phyloP scores from a whole-genome alignment of 2,888 invertebrate species.

The Gymnosoma rotundatum region DNA sequence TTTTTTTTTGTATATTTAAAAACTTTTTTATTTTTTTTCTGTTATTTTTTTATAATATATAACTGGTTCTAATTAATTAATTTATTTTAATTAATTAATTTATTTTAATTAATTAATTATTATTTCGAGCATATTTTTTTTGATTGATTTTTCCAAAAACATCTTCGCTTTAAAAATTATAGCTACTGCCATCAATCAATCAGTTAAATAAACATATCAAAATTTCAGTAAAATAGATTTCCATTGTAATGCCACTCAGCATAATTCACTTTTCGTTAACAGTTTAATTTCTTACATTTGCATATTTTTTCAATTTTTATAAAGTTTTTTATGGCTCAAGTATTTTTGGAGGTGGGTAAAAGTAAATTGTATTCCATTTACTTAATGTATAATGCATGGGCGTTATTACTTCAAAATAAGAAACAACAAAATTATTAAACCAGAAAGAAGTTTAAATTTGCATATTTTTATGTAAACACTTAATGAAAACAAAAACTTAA shows the following conservation, averaged over 20 bases:
- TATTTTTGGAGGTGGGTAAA: constrained; percentile 31
- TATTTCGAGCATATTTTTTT: not conserved
- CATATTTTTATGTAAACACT: constrained; percentile 24
- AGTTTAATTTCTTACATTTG: constrained; percentile 12
- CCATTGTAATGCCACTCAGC: constrained; percentile 54
- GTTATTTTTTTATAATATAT: too few species aligned
- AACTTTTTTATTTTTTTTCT: too few species aligned
- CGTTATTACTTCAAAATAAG: constrained; percentile 15
- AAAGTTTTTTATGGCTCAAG: not conserved
- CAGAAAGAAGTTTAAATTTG: constrained; percentile 24
- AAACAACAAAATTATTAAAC: constrained; percentile 3
- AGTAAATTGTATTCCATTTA: constrained; percentile 37
- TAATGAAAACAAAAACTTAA: not conserved
- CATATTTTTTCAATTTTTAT: constrained; percentile 16
- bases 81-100: too few species aligned
- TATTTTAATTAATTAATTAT: not conserved
- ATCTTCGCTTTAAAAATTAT: constrained; percentile 1
- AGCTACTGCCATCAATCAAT: constrained; percentile 42
- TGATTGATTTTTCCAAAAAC: not conserved
- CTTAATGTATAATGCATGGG: constrained; percentile 57
- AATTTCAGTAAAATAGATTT: not conserved
- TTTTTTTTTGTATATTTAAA: too few species aligned
- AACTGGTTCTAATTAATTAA: too few species aligned
- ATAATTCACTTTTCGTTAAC: constrained; percentile 30
- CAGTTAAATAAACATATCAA: too few species aligned